phyloP scores from a whole-genome alignment of 35 echinoderm and acorn worm species.

The Patiria miniata region DNA sequence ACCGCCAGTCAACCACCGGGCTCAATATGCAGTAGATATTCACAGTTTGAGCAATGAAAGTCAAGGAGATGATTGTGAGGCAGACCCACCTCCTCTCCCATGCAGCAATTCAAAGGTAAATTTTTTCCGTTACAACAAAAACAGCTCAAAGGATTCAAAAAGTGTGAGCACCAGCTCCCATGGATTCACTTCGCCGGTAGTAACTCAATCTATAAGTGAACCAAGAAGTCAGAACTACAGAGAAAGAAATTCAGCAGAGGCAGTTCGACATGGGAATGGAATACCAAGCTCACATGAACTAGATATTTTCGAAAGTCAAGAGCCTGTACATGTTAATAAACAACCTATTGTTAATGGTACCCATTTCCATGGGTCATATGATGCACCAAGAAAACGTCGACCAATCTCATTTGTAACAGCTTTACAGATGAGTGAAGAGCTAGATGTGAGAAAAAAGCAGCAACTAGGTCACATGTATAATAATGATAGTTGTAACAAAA shows the following conservation, averaged over 20 bases:
- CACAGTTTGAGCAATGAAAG: conserved; percentile 63
- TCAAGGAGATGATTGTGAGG: conserved; percentile 87
- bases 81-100: conserved; percentile 73
- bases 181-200: conserved; percentile 68
- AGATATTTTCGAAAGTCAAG: neutral
- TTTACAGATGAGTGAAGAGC: conserved; percentile 86
- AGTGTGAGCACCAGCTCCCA: conserved; percentile 62
- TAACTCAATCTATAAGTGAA: conserved; percentile 25
- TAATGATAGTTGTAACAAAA: conserved; percentile 12
- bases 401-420: conserved; percentile 97
- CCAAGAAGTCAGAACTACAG: neutral
- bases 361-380: conserved; percentile 31
- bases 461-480: neutral
- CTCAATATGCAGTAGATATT: conserved; percentile 25
- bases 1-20: conserved; percentile 8
- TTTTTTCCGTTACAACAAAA: conserved; percentile 58
- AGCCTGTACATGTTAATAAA: conserved; percentile 2
- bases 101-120: conserved; percentile 56
- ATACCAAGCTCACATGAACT: neutral
- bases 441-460: conserved; percentile 51
- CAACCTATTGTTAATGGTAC: conserved; percentile 47
- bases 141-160: conserved; percentile 55
- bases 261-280: neutral
- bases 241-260: neutral
- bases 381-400: conserved; percentile 64